phyloP scores from a whole-genome alignment of 2,888 invertebrate species.

The Eulithis testata region DNA sequence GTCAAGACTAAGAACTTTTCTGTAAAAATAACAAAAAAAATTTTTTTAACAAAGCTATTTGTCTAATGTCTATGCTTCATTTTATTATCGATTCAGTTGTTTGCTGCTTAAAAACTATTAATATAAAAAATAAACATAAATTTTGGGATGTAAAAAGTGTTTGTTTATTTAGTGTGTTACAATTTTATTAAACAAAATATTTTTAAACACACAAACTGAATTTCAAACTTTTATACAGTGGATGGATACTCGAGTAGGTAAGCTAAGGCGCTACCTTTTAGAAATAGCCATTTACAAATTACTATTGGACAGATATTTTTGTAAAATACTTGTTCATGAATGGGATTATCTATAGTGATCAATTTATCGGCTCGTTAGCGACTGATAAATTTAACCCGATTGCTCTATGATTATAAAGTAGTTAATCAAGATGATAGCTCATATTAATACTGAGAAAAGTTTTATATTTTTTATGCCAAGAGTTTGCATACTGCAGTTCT shows the following conservation, averaged over 20 bases:
- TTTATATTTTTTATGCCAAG: conserved; percentile 45
- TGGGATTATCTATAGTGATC: conserved; percentile 73
- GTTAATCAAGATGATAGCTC: conserved; percentile 69
- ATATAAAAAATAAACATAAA: too few species aligned
- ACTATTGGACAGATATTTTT: conserved; percentile 71
- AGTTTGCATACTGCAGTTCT: conserved; percentile 31
- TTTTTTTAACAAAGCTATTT: too few species aligned
- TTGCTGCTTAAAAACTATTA: too few species aligned
- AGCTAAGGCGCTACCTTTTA: conserved; percentile 70
- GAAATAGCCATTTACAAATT: conserved; percentile 72
- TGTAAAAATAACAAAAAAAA: too few species aligned
- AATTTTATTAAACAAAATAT: too few species aligned
- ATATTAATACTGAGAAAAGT: conserved; percentile 70
- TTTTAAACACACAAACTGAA: too few species aligned
- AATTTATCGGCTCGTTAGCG: conserved; percentile 79
- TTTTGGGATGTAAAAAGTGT: too few species aligned
- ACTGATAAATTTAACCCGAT: conserved; percentile 73
- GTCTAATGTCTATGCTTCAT: too few species aligned
- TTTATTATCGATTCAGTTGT: too few species aligned
- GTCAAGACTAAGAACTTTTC: background rate
- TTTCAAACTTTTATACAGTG: too few species aligned
- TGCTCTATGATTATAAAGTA: conserved; percentile 73
- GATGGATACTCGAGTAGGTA: too few species aligned
- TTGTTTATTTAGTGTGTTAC: too few species aligned
- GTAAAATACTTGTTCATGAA: conserved; percentile 73